Evolutionary conservation across 2,888 invertebrate species (phyloP).

Genomic region (Lottia gigantea): DNA sequence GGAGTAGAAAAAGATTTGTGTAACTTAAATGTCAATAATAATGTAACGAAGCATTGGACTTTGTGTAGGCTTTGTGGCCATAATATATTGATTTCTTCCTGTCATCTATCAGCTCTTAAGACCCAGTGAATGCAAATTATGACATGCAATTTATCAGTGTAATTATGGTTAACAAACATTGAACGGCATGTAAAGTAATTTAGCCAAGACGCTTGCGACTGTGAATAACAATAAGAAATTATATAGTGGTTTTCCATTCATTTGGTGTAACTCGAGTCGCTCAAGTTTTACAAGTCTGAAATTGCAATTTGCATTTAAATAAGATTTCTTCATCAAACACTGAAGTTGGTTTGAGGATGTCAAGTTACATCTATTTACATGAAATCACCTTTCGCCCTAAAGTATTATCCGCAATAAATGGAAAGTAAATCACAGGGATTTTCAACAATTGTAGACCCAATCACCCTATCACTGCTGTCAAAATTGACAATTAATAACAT

Average conservation of each 20-base stretch:
- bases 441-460: constrained; percentile 27
- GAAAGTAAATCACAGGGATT: constrained; percentile 29
- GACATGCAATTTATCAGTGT: constrained; percentile 39
- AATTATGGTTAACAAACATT: constrained; percentile 35
- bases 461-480: constrained; percentile 27
- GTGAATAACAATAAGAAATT: constrained; percentile 11
- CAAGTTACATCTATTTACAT: constrained; percentile 36
- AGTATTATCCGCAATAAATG: constrained; percentile 26
- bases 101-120: constrained; percentile 26
- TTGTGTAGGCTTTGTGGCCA: constrained; percentile 19
- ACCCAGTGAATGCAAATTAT: constrained; percentile 35
- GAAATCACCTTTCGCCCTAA: constrained; percentile 34
- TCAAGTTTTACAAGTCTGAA: constrained; percentile 18
- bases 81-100: constrained; percentile 31
- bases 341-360: constrained; percentile 21
- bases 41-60: constrained; percentile 14
- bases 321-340: constrained; percentile 29
- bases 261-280: constrained; percentile 8
- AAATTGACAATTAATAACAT: constrained; percentile 36
- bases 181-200: constrained; percentile 22
- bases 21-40: background rate
- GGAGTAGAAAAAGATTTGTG: constrained; percentile 1
- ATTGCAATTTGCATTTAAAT: constrained; percentile 41
- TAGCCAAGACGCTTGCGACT: constrained; percentile 16
- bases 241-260: background rate